These are phyloP conservation scores for Poecilia picta DNA, from an alignment of 2,797 vertebrate species.

Conservation along the genomic window DNA sequence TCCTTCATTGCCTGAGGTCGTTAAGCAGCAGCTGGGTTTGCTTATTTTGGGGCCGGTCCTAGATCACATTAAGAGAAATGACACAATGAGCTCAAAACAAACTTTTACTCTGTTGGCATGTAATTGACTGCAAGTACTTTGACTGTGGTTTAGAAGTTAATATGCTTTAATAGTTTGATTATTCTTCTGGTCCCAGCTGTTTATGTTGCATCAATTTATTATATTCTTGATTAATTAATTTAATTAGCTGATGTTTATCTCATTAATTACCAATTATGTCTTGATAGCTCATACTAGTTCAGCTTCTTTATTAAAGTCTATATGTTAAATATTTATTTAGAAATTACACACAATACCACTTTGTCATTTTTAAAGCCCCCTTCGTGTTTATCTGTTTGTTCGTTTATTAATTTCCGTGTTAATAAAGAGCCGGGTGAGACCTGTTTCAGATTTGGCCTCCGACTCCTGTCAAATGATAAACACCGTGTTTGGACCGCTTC, in stretches of 20 bases:
- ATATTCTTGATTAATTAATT: background rate
- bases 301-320: background rate
- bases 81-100: background rate
- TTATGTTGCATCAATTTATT: background rate
- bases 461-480: constrained; percentile 5
- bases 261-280: background rate
- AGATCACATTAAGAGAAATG: background rate
- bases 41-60: background rate
- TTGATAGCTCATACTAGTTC: background rate
- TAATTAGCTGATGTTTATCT: background rate
- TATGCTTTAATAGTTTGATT: background rate
- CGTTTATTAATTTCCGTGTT: background rate
- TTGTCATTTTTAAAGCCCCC: background rate
- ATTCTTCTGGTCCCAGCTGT: background rate
- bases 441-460: background rate
- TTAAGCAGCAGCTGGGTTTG: background rate
- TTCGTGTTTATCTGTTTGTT: background rate
- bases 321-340: background rate
- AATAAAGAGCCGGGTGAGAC: background rate
- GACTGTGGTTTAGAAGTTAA: background rate
- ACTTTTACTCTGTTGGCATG: background rate
- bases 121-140: background rate
- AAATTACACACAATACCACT: background rate
- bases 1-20: background rate
- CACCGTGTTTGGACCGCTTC: constrained; percentile 25